Conservation (phyloP, 2,113 vertebrate species). For the Plecturocebus donacophilus region DNA sequence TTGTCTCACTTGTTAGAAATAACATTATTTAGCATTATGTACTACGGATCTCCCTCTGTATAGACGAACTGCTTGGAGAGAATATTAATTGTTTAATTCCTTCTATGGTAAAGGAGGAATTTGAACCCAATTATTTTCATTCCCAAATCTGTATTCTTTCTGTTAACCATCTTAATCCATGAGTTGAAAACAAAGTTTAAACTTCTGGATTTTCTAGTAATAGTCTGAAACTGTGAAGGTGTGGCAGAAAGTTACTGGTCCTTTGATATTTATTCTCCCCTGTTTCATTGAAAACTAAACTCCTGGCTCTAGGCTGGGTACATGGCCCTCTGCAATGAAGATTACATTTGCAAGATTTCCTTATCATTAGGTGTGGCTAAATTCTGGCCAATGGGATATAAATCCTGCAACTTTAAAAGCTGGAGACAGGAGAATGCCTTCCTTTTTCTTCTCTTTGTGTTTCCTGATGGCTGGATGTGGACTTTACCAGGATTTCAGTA, state of each 20-base stretch:
- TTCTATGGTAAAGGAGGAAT: background rate
- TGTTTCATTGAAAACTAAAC: background rate
- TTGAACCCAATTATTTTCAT: background rate
- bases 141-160: background rate
- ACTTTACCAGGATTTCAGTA: background rate
- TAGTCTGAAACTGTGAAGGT: background rate
- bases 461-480: background rate
- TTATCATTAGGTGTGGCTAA: background rate
- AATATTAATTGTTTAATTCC: background rate
- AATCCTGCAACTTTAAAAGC: background rate
- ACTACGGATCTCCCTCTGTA: background rate
- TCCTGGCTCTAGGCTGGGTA: background rate
- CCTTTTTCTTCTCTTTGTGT: no score
- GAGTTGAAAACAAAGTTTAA: background rate
- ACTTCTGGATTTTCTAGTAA: background rate
- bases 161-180: background rate
- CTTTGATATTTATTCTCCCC: background rate
- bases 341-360: background rate
- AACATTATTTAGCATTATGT: background rate
- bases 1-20: background rate
- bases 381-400: background rate
- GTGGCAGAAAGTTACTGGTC: background rate
- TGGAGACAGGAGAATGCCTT: accelerated
- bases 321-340: background rate
- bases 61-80: background rate